phyloP scores from a whole-genome alignment of 2,888 invertebrate species.

The Penaeus monodon region DNA sequence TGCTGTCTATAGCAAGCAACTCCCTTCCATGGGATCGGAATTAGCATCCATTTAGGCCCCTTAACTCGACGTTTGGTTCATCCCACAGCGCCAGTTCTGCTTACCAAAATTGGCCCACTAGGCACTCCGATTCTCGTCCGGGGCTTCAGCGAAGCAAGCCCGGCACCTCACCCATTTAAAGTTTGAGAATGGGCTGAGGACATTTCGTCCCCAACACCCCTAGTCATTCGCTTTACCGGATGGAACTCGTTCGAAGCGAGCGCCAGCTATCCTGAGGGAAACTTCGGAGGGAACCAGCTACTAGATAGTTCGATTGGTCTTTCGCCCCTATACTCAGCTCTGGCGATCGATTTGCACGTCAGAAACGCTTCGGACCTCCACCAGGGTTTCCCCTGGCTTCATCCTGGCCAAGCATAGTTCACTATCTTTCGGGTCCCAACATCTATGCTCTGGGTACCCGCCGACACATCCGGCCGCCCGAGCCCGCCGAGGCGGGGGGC shows the following conservation, averaged over 20 bases:
- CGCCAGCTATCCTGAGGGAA: no score
- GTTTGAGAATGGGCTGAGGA: no score
- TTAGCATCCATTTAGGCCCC: conserved; percentile 77
- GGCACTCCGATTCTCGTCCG: conserved; percentile 66
- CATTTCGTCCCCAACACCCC: no score
- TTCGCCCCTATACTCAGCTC: conserved; percentile 80
- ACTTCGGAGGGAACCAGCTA: conserved; percentile 84
- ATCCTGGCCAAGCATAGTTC: conserved; percentile 79
- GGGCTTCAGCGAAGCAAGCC: no score
- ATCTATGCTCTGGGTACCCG: neutral
- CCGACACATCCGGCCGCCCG: no score
- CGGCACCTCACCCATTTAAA: no score
- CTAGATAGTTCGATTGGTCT: conserved; percentile 82
- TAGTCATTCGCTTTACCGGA: conserved; percentile 69
- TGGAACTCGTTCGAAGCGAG: no score
- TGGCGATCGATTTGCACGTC: conserved; percentile 85
- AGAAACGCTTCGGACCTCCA: no score
- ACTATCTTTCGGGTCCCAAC: neutral
- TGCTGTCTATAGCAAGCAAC: conserved; percentile 67
- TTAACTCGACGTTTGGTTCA: conserved; percentile 82
- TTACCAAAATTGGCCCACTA: conserved; percentile 83
- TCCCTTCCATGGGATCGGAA: conserved; percentile 76
- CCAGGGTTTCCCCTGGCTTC: conserved; percentile 80
- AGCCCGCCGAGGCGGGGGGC: no score
- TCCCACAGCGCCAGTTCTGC: conserved; percentile 85